A percentile compares a stretch with the other conserved stretches of the same genome.
Conservation (phyloP, 1,140 invertebrate genomes). For the Drosophila leontia region DNA sequence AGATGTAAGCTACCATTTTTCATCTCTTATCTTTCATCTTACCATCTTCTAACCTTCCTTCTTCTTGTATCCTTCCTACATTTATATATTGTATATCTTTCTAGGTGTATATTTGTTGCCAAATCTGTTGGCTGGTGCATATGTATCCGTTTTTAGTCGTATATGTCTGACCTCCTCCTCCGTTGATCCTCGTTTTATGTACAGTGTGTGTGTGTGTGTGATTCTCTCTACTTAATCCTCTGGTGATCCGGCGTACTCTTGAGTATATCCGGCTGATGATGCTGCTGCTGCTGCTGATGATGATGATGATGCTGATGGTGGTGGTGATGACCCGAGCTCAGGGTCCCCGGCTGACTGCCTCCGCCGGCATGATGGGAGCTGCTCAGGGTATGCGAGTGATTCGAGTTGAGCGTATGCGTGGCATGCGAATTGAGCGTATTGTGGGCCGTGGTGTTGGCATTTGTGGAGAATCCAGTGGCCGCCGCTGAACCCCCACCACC, state of each 20-base stretch:
- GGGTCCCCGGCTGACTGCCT: constrained; percentile 79
- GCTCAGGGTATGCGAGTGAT: constrained; percentile 84
- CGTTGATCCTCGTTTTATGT: constrained; percentile 20
- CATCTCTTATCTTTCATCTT: not conserved
- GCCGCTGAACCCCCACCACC: constrained; percentile 7
- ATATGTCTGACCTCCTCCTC: constrained; percentile 29
- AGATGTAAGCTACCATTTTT: not conserved
- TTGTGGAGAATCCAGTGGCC: constrained; percentile 80
- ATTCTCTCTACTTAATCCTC: constrained; percentile 52
- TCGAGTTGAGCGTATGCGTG: constrained; percentile 85
- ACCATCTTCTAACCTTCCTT: not conserved
- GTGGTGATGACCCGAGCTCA: constrained; percentile 81
- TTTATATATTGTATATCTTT: constrained; percentile 13
- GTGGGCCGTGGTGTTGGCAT: constrained; percentile 85
- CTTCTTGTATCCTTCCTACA: constrained; percentile 6
- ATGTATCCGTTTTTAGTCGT: constrained; percentile 36
- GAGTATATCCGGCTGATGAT: constrained; percentile 90
- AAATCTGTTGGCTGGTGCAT: constrained; percentile 21
- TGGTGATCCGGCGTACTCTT: constrained; percentile 94
- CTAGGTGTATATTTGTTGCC: constrained; percentile 43
- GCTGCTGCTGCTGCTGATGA: constrained; percentile 51
- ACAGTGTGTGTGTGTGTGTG: constrained; percentile 3
- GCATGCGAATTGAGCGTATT: constrained; percentile 87
- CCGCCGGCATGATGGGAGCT: constrained; percentile 84
- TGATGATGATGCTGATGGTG: constrained; percentile 80